phyloP scores from a whole-genome alignment of 2,888 invertebrate species.

The Agriopis marginaria region DNA sequence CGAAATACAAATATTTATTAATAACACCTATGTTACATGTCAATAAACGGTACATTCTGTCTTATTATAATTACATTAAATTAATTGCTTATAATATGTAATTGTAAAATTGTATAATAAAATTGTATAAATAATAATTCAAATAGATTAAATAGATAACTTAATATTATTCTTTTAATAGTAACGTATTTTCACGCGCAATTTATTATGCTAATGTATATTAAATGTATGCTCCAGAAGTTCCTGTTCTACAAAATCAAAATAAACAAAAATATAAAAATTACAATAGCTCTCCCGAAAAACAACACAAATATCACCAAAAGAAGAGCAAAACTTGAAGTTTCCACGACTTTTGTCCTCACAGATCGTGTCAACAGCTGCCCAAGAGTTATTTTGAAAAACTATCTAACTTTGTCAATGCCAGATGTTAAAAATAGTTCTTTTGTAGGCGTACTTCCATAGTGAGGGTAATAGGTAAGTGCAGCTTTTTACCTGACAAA shows the following conservation, averaged over 20 bases:
- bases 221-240: not conserved
- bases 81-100: no score
- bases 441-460: not conserved
- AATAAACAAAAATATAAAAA: not conserved
- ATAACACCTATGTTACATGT: no score
- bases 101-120: no score
- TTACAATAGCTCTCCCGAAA: not conserved
- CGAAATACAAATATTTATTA: no score
- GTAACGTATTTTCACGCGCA: not conserved
- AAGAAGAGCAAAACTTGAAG: constrained; percentile 12
- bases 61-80: no score
- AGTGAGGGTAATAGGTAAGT: no score
- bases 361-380: constrained; percentile 17
- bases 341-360: constrained; percentile 6
- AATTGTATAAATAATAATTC: no score
- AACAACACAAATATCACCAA: constrained; percentile 1
- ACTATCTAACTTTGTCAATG: constrained; percentile 14
- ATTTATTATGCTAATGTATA: not conserved
- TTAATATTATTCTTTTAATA: no score
- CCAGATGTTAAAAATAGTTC: constrained; percentile 25
- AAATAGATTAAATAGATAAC: no score
- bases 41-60: no score
- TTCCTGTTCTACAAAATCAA: not conserved
- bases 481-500: no score
- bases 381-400: constrained; percentile 15